Base-by-base conservation (phyloP, 2,888 invertebrate genomes). In the Cataglyphis cursor region DNA sequence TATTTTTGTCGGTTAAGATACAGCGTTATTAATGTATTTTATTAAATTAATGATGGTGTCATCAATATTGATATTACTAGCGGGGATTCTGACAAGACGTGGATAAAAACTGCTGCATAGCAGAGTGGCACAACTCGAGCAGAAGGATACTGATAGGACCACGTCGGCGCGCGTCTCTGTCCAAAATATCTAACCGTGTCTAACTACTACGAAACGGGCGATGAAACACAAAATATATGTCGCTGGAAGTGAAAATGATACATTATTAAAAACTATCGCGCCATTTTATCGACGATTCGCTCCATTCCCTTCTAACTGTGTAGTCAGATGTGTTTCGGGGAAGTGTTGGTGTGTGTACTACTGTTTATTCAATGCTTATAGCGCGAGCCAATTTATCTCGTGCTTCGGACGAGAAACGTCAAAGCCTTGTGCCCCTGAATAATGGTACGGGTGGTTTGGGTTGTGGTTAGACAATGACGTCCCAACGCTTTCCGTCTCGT, bases 351-450 rank as follows among this genome's bases (percentile, higher is more conserved):
- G 41, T 57, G 57, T 31, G 44, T 59, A 70, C 74, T 62, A 81
- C 78, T 88, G 83, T 89, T 90, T 89, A 88, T 87, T 83, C 87
- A 84, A 78, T 78, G 73, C 82, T 85, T 82, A 70, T 81, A 85
- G 70, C 76, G 66, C 85, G 82, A 84, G 88, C 87, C 90, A 90
- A 92, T 92, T 90, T 89, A 90, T 88, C 87, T 76, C 61, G 54
- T 65, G 85, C 81, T 70, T 64, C 78, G 87, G 84, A 87, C 83
- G 28, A 28, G 28, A 88, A 85, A 85, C 88, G 87, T 90, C 91
- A 90, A 90, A 91, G 88, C 87, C 72, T 41, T 81, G 75, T 75
- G 73, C 84, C 51, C 51, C 64, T 82, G 84, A 87, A 91, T 89
- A 90, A 89, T 89, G 82, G 85, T 65, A 65, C 41, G 76, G 76